A percentile compares a stretch with the other conserved stretches of the same genome.
Evolutionary conservation across 2,888 invertebrate genomes (phyloP).

Genomic region (Agrochola macilenta): DNA sequence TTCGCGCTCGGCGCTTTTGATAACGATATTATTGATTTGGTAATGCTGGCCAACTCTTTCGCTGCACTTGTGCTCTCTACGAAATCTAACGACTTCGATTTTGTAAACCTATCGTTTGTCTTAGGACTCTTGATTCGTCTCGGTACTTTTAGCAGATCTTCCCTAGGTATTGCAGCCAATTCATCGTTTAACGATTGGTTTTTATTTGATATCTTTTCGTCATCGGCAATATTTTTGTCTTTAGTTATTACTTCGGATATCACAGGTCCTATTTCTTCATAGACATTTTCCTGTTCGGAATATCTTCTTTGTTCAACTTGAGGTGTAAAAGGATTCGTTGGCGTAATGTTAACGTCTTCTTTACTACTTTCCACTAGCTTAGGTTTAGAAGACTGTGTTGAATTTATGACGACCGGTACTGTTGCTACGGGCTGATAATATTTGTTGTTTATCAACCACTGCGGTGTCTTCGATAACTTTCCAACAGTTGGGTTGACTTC

Average conservation of each 20-base stretch:
- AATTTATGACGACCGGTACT: constrained; percentile 83
- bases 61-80: constrained; percentile 47
- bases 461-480: constrained; percentile 80
- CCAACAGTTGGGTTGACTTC: constrained; percentile 70
- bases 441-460: constrained; percentile 83
- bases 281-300: constrained; percentile 83
- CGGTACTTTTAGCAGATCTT: constrained; percentile 85
- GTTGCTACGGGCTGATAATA: constrained; percentile 86
- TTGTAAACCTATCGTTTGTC: constrained; percentile 69
- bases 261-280: constrained; percentile 85
- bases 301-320: constrained; percentile 67
- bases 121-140: constrained; percentile 83
- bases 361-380: constrained; percentile 65
- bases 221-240: constrained; percentile 84
- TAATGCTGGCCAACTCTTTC: constrained; percentile 78
- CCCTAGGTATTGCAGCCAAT: constrained; percentile 78
- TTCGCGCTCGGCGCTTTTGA: constrained; percentile 85
- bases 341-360: constrained; percentile 51
- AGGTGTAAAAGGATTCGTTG: constrained; percentile 70
- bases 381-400: constrained; percentile 54
- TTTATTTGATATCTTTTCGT: constrained; percentile 83
- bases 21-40: constrained; percentile 83
- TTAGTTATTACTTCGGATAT: constrained; percentile 61
- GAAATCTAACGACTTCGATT: constrained; percentile 55
- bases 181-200: constrained; percentile 72